Conservation (phyloP, 2,113 vertebrate species). For the Notothenia rossii region DNA sequence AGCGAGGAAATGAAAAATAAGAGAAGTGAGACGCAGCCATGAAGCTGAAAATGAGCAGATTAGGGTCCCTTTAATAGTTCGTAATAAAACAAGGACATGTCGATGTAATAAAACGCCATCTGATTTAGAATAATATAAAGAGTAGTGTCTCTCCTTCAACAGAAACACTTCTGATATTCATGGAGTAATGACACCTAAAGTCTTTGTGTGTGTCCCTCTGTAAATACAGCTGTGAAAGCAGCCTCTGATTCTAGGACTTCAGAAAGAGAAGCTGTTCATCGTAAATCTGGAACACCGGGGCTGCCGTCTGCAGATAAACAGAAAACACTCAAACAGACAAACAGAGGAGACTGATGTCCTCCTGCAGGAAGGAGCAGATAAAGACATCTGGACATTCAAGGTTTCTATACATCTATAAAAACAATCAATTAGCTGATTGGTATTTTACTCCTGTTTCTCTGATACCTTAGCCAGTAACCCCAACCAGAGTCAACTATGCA, state of each 20-base stretch:
- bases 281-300: not conserved
- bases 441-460: too few species aligned
- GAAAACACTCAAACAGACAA: conserved; percentile 7
- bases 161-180: not conserved
- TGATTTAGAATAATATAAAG: too few species aligned
- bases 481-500: too few species aligned
- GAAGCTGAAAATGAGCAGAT: too few species aligned
- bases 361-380: conserved; percentile 9
- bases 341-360: conserved; percentile 3
- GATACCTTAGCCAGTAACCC: too few species aligned
- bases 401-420: not conserved
- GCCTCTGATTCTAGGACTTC: not conserved
- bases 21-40: too few species aligned
- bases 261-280: not conserved
- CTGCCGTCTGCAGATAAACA: conserved; percentile 41
- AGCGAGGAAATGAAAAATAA: too few species aligned
- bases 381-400: not conserved
- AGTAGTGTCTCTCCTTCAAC: too few species aligned
- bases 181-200: not conserved
- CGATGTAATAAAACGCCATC: too few species aligned
- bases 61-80: too few species aligned
- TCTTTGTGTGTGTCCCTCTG: not conserved
- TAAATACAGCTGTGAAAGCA: conserved; percentile 30
- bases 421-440: not conserved
- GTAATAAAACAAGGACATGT: too few species aligned